These are phyloP conservation scores for Actenoides lindsayi DNA, from an alignment of 2,113 vertebrate genomes.

Conservation along the genomic window DNA sequence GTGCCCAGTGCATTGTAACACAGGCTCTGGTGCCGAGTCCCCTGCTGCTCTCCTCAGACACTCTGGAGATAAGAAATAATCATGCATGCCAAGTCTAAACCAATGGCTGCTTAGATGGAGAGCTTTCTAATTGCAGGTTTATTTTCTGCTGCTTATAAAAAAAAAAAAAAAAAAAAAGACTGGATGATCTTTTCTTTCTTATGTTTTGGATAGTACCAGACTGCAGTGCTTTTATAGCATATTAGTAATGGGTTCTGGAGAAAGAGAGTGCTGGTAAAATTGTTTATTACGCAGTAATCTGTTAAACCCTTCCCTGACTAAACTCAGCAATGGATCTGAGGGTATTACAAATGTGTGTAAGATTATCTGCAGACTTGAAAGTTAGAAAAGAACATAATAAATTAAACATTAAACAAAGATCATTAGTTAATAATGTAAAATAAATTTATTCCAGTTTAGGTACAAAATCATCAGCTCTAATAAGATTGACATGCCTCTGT, in stretches of 20 bases:
- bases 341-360: background rate
- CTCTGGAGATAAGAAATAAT: background rate
- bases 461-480: background rate
- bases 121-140: background rate
- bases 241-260: background rate
- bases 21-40: accelerated
- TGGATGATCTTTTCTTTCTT: background rate
- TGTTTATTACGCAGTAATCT: background rate
- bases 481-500: background rate
- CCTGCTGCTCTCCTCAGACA: background rate
- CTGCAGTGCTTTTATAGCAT: background rate
- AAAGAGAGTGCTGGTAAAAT: background rate
- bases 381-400: background rate
- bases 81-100: background rate
- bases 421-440: background rate
- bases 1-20: accelerated
- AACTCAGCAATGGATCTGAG: background rate
- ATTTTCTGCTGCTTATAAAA: background rate
- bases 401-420: background rate
- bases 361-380: background rate
- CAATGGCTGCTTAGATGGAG: background rate
- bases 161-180: background rate
- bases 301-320: background rate
- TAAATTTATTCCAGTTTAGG: background rate
- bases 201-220: background rate